phyloP scores from a whole-genome alignment of 2,797 vertebrate genomes.

The Hybognathus amarus region DNA sequence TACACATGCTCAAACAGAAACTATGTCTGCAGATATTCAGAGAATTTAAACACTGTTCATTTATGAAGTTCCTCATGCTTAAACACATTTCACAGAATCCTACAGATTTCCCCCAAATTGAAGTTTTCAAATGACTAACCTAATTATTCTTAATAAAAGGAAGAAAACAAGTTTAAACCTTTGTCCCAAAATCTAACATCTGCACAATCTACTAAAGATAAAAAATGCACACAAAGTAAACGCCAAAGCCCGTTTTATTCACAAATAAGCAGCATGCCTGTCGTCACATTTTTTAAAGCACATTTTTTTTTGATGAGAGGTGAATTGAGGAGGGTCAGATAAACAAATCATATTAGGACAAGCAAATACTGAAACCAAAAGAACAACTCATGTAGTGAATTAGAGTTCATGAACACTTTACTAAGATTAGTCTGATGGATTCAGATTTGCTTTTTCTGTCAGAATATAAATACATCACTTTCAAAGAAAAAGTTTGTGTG shows the following conservation, averaged over 20 bases:
- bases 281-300: background rate
- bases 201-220: background rate
- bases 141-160: background rate
- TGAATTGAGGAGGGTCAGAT: background rate
- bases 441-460: background rate
- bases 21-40: background rate
- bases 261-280: background rate
- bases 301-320: background rate
- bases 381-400: background rate
- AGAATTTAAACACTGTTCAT: background rate
- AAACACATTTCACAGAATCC: background rate
- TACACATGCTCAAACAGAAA: background rate
- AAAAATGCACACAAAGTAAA: background rate
- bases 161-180: background rate
- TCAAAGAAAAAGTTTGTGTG: background rate
- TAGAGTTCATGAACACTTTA: background rate
- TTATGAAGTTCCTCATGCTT: background rate
- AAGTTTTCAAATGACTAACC: background rate
- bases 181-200: background rate
- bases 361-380: conserved; percentile 5
- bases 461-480: background rate
- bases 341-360: background rate
- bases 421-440: background rate
- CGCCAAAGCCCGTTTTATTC: background rate
- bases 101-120: background rate